Evolutionary conservation across 2,113 vertebrate species (phyloP), one percentile per base, ranked within the genome.

Genomic region (Deroptyus accipitrinus): DNA sequence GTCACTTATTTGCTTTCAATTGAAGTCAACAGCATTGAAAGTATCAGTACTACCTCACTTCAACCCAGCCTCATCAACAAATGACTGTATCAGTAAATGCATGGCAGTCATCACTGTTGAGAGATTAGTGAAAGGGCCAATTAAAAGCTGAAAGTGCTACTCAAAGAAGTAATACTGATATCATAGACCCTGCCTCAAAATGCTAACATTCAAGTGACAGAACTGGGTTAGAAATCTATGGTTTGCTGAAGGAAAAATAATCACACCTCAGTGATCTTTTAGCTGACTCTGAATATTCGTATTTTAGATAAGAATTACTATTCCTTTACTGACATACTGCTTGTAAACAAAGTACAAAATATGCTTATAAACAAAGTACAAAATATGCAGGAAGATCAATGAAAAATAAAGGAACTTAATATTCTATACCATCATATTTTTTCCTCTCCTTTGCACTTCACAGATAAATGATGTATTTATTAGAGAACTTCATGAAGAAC

Each of bases 191-290:
- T 37, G 10, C 14, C 42, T 74, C 20, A 90, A 89, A 92, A 31
- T 25, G 3, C 20, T 61, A 95, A 76, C 20, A 79, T 30, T 19
- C 8, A 61, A 68, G 13, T 87, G 67, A 85, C 64, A 97, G 55
- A 96, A 88, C 23, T 62, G 46, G 41, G 73, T 97, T 86, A 95
- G 33, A 95, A 74, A 95, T 48, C 55, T 73, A 74, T 3, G 10
- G 5, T 67, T 75, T 41, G 9, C 85, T 80, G 48, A 64, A 93
- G 59, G 82, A 93, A 89, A 88, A 37, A 30, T 41, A 91, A 85
- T 86, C 28, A 52, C 81, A 87, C 16, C 22, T 63, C 67, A 84
- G 37, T 33, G 24, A 73, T 84, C 6, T 89, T 46, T 92, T 68
- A 44, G 59, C 33, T 73, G 49, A 55, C 22, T 76, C 7, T 33